Evolutionary conservation across 2,113 vertebrate genomes (phyloP).

Genomic region (Macrotus californicus): DNA sequence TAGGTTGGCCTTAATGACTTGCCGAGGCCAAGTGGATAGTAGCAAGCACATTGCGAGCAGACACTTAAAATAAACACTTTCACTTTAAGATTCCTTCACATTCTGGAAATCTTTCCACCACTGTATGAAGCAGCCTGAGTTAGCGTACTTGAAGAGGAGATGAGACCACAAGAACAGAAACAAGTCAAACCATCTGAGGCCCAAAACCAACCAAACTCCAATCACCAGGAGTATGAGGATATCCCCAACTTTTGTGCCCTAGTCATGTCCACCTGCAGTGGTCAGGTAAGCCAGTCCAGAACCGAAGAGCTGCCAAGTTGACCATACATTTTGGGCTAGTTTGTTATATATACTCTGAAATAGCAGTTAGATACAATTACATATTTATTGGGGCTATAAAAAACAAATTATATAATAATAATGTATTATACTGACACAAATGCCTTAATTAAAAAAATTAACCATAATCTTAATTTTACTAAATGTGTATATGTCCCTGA

Average conservation of each 20-base stretch:
- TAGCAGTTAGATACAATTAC: background rate
- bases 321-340: background rate
- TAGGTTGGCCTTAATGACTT: background rate
- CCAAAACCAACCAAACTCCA: background rate
- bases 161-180: background rate
- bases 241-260: too few relatives aligned
- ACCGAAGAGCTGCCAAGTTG: background rate
- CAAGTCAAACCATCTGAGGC: background rate
- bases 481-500: background rate
- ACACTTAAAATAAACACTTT: background rate
- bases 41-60: background rate
- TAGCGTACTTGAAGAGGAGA: background rate
- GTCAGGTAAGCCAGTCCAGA: background rate
- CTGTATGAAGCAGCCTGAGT: background rate
- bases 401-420: background rate
- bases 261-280: background rate
- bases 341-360: background rate
- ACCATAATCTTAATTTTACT: background rate
- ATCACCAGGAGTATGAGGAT: too few relatives aligned
- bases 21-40: background rate
- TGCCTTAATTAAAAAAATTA: background rate
- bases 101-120: background rate
- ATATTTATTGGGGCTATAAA: background rate
- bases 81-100: background rate
- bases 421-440: background rate